Conservation (phyloP, 2,888 invertebrate genomes). For the Macropis europaea region DNA sequence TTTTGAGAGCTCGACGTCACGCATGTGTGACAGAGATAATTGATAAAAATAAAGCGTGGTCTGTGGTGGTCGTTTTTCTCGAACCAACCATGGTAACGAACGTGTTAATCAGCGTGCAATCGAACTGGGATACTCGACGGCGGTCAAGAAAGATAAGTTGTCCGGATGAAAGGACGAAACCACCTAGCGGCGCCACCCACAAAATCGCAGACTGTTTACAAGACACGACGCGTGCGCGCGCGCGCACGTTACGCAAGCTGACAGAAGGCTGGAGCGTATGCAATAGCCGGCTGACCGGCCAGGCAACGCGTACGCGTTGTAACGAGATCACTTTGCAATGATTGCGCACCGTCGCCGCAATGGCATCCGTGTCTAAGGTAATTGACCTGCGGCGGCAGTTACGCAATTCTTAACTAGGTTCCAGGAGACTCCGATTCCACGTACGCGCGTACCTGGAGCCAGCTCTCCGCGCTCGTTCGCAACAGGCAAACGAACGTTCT, state of each 20-base stretch:
- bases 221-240: too few species aligned
- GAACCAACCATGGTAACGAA: too few species aligned
- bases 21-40: too few species aligned
- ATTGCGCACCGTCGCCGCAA: constrained; percentile 53
- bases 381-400: constrained; percentile 63
- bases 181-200: neutral
- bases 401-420: constrained; percentile 66
- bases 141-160: too few species aligned
- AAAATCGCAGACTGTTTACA: constrained; percentile 13
- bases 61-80: too few species aligned
- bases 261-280: neutral
- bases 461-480: constrained; percentile 25
- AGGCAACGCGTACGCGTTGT: constrained; percentile 18
- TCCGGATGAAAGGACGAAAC: neutral
- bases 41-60: too few species aligned
- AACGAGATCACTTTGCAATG: constrained; percentile 45
- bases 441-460: constrained; percentile 47
- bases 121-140: neutral
- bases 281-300: neutral
- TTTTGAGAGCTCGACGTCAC: too few species aligned
- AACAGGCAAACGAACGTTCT: constrained; percentile 59
- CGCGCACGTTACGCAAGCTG: constrained; percentile 14
- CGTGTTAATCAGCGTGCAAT: constrained; percentile 21
- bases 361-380: constrained; percentile 64
- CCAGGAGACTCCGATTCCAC: constrained; percentile 46